Evolutionary conservation across 1,140 invertebrate species (phyloP).

Genomic region (Brachionus sp.): DNA sequence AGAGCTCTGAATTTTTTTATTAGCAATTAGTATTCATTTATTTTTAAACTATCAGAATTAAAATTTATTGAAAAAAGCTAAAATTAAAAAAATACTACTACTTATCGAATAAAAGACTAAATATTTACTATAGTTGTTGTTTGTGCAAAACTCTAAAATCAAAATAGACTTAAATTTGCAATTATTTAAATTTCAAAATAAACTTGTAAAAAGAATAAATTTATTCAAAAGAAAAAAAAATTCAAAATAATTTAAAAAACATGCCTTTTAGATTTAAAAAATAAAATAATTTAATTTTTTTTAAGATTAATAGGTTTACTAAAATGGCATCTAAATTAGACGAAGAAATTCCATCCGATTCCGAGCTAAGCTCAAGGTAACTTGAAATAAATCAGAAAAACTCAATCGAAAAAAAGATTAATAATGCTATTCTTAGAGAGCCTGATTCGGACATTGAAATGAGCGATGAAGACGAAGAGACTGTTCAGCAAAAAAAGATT

Average conservation of each 20-base stretch:
- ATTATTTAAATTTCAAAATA: background rate
- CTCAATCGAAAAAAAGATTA: background rate
- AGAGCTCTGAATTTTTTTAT: too few relatives aligned
- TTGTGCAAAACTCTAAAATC: background rate
- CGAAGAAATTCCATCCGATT: conserved; percentile 40
- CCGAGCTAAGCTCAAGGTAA: conserved; percentile 22
- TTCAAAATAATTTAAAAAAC: background rate
- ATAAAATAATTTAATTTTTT: background rate
- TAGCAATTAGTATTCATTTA: too few relatives aligned
- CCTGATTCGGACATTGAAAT: background rate
- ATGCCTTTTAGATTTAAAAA: conserved; percentile 17
- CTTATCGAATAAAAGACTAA: background rate
- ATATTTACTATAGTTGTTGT: background rate
- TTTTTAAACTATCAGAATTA: too few relatives aligned
- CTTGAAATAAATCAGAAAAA: background rate
- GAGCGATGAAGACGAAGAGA: conserved; percentile 63
- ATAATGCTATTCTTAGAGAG: background rate
- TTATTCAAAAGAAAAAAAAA: background rate
- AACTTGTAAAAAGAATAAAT: conserved; percentile 8
- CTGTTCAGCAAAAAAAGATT: conserved; percentile 81
- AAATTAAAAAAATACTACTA: too few relatives aligned
- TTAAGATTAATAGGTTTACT: too few relatives aligned
- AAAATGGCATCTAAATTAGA: conserved; percentile 22
- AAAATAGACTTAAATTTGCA: background rate
- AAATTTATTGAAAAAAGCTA: too few relatives aligned